These are phyloP conservation scores for Mixornis gularis DNA, from an alignment of 2,113 vertebrate genomes.

Conservation along the genomic window DNA sequence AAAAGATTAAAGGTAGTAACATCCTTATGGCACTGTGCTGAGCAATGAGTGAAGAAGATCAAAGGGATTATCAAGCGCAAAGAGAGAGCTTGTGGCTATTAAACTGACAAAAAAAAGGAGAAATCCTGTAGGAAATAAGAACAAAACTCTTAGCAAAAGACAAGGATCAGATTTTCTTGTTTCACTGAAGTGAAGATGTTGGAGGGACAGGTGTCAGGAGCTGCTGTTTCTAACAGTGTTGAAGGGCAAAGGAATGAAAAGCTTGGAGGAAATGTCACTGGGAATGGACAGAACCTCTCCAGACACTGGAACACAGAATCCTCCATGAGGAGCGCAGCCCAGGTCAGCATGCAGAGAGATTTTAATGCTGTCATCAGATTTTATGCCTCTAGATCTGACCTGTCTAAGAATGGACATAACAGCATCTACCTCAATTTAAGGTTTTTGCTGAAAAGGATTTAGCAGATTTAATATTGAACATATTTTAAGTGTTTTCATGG, in stretches of 20 bases:
- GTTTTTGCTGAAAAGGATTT: neutral
- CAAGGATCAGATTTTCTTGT: slow-evolving; percentile 18
- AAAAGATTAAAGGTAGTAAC: slow-evolving; percentile 51
- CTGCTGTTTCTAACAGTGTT: neutral
- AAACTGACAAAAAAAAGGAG: neutral
- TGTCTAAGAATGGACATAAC: neutral
- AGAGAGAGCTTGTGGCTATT: slow-evolving; percentile 51
- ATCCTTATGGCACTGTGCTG: slow-evolving; percentile 5
- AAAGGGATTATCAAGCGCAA: neutral
- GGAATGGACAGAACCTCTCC: neutral
- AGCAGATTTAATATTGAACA: slow-evolving; percentile 4
- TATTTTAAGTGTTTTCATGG: neutral
- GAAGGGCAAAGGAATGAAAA: neutral
- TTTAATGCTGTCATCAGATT: neutral
- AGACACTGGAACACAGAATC: neutral
- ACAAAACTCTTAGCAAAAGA: slow-evolving; percentile 21
- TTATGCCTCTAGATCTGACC: neutral
- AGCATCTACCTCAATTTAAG: neutral
- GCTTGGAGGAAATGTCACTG: accelerated
- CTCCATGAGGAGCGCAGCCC: accelerated
- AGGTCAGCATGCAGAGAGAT: neutral
- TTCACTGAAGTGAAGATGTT: neutral
- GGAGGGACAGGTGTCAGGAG: neutral
- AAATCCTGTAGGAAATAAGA: neutral
- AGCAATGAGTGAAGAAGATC: slow-evolving; percentile 43